Evolutionary conservation across 2,797 vertebrate species (phyloP).

Genomic region (Manis crassicaudata): DNA sequence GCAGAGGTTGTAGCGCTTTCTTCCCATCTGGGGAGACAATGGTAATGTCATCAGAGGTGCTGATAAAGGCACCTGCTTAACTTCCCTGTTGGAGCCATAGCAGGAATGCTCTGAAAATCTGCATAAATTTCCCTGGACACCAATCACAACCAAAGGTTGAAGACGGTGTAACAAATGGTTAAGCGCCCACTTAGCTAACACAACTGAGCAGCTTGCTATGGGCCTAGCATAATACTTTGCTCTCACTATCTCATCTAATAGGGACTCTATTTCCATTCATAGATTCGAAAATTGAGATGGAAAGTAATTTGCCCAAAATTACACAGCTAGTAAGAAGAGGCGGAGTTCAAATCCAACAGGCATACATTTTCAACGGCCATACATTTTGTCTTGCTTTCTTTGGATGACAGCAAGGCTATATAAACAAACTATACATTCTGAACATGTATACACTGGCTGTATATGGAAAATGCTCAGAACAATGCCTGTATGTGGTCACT

Average conservation of each 20-base stretch:
- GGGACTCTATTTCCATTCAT: background rate
- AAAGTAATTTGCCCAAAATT: background rate
- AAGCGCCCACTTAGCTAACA: background rate
- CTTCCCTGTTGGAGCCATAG: background rate
- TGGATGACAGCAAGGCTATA: background rate
- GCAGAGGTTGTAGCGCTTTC: background rate
- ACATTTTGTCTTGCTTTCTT: background rate
- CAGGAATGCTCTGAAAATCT: background rate
- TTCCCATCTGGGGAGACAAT: background rate
- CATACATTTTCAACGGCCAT: background rate
- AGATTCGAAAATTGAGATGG: background rate
- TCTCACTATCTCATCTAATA: background rate
- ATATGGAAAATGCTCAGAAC: background rate
- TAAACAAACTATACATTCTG: background rate
- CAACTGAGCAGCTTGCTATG: background rate
- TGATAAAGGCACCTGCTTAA: background rate
- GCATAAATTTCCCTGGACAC: background rate
- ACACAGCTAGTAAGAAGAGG: background rate
- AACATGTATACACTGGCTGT: background rate
- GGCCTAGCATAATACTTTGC: background rate
- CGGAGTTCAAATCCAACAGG: background rate
- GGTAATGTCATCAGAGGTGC: background rate
- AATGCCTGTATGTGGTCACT: too few relatives aligned
- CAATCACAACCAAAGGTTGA: background rate
- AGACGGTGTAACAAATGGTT: background rate